phyloP scores from a whole-genome alignment of 2,888 invertebrate genomes.

The Copidosoma aretas region DNA sequence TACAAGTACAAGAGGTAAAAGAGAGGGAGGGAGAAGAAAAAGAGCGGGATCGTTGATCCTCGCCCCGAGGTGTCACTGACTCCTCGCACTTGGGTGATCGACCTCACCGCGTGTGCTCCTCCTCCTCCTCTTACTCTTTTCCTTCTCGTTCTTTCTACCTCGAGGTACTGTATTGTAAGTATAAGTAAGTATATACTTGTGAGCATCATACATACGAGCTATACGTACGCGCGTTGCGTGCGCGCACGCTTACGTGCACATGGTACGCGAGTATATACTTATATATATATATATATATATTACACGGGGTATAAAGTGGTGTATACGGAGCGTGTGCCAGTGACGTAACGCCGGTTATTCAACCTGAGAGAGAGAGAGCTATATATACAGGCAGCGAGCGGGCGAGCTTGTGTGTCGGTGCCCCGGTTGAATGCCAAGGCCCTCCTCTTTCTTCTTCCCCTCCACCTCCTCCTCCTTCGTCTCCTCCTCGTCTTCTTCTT shows the following conservation, averaged over 20 bases:
- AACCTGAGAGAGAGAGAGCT: conserved; percentile 51
- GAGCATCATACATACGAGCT: no score
- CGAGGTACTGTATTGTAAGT: conserved; percentile 17
- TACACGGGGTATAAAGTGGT: no score
- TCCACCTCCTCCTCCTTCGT: conserved; percentile 32
- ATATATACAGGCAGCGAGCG: conserved; percentile 41
- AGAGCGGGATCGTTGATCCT: conserved; percentile 44
- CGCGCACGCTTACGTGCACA: neutral
- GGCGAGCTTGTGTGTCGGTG: conserved; percentile 6
- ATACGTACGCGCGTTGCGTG: neutral
- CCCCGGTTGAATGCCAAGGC: conserved; percentile 55
- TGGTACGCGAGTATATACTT: no score
- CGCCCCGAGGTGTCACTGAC: conserved; percentile 61
- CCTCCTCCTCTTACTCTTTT: conserved; percentile 6
- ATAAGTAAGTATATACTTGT: neutral
- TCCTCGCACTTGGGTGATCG: conserved; percentile 62
- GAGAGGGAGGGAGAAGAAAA: conserved; percentile 35
- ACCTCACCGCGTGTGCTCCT: conserved; percentile 50
- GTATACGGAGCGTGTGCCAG: conserved; percentile 50
- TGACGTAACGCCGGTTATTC: conserved; percentile 63
- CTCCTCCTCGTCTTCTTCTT: conserved; percentile 46
- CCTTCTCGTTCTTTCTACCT: neutral
- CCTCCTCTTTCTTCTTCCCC: conserved; percentile 45
- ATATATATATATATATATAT: no score
- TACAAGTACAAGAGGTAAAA: no score